Evolutionary conservation across 1,140 invertebrate species (phyloP).

Genomic region (Temnothorax longispinosus): DNA sequence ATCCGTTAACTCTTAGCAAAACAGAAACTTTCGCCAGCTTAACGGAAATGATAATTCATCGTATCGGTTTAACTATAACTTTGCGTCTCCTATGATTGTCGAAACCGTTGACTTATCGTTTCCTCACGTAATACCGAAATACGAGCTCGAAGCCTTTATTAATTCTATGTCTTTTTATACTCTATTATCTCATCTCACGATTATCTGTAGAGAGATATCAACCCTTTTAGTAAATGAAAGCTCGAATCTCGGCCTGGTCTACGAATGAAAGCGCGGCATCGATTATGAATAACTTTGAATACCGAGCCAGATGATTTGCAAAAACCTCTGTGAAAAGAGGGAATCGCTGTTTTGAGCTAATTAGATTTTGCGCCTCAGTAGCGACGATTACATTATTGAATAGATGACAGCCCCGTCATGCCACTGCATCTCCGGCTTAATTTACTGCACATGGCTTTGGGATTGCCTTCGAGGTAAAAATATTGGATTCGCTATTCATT

Average conservation of each 20-base stretch:
- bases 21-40: conserved; percentile 44
- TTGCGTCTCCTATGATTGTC: not conserved
- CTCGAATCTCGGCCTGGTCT: not conserved
- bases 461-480: conserved; percentile 3
- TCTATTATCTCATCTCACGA: not conserved
- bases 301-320: not conserved
- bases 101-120: not conserved
- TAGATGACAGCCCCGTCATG: conserved; percentile 5
- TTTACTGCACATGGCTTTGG: conserved; percentile 18
- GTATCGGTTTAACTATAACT: conserved; percentile 24
- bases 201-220: not conserved
- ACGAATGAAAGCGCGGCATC: not conserved
- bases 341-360: conserved; percentile 45
- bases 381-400: conserved; percentile 50
- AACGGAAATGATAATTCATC: conserved; percentile 47
- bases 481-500: conserved; percentile 35
- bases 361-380: conserved; percentile 41
- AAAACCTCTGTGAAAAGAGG: conserved; percentile 24
- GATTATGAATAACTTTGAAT: conserved; percentile 46
- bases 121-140: not conserved
- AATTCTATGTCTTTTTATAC: not conserved
- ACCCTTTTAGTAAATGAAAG: not conserved
- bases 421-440: conserved; percentile 22
- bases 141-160: not conserved
- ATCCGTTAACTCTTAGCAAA: conserved; percentile 58